Percentiles rank a stretch among this genome's conserved stretches.
phyloP scores from a whole-genome alignment of 2,888 invertebrate species.

The Drosophila mayaguana region DNA sequence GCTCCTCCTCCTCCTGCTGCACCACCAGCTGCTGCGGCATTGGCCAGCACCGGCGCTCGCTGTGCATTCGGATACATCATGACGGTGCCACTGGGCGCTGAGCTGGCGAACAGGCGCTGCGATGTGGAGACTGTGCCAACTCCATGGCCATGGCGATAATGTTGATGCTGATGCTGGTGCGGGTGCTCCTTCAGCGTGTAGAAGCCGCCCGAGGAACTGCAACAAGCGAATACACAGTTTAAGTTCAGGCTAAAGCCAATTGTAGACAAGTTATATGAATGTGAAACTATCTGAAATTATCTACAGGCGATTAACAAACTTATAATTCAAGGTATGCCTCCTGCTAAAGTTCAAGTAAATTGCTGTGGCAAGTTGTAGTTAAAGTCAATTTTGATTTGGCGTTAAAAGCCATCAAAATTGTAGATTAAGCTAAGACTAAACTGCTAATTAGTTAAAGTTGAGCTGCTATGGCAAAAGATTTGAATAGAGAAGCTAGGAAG shows the following conservation, averaged over 20 bases:
- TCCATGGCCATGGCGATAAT: conserved; percentile 64
- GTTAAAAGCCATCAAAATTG: too few species aligned
- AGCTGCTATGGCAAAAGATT: too few species aligned
- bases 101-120: conserved; percentile 77
- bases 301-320: neutral
- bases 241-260: neutral
- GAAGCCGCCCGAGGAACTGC: conserved; percentile 82
- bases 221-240: neutral
- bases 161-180: conserved; percentile 68
- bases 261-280: neutral
- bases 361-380: too few species aligned
- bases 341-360: neutral
- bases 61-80: conserved; percentile 83
- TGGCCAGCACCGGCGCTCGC: conserved; percentile 40
- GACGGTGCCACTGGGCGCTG: conserved; percentile 83
- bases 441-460: too few species aligned
- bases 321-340: neutral
- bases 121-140: conserved; percentile 52
- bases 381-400: too few species aligned
- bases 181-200: conserved; percentile 81
- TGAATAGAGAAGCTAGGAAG: too few species aligned
- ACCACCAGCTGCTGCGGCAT: neutral
- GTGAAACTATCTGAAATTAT: neutral
- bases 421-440: too few species aligned
- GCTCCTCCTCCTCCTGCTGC: neutral